A percentile compares a stretch with the other conserved stretches of the same genome.
phyloP scores from a whole-genome alignment of 2,888 invertebrate genomes.

The Cosmopolites sordidus region DNA sequence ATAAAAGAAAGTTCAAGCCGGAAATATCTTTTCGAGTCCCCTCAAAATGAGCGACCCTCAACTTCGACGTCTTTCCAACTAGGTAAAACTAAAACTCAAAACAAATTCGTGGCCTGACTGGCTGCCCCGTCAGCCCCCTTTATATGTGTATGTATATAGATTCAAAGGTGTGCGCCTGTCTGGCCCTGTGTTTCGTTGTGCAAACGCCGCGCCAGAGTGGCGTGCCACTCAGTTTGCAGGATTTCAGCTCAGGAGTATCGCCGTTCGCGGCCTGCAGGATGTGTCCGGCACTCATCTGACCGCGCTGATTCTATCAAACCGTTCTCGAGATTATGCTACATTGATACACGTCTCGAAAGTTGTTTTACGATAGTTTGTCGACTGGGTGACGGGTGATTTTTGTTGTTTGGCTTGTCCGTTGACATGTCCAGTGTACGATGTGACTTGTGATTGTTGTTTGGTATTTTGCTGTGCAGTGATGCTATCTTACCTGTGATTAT shows the following conservation, averaged over 20 bases:
- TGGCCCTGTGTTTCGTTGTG: slow-evolving; percentile 22
- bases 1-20: too few relatives aligned
- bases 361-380: too few relatives aligned
- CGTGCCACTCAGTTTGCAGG: slow-evolving; percentile 27
- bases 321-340: not conserved
- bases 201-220: slow-evolving; percentile 23
- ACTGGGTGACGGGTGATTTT: too few relatives aligned
- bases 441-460: slow-evolving; percentile 19
- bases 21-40: not conserved
- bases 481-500: slow-evolving; percentile 17
- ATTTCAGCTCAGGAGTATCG: slow-evolving; percentile 20
- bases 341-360: too few relatives aligned
- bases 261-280: slow-evolving; percentile 16
- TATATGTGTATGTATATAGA: slow-evolving; percentile 23
- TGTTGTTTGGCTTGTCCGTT: too few relatives aligned
- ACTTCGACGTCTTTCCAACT: slow-evolving; percentile 13
- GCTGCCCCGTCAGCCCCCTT: slow-evolving; percentile 7
- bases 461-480: slow-evolving; percentile 7
- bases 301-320: slow-evolving; percentile 13
- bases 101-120: slow-evolving; percentile 17
- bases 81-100: slow-evolving; percentile 23
- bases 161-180: slow-evolving; percentile 27
- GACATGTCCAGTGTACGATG: slow-evolving; percentile 16
- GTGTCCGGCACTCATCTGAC: slow-evolving; percentile 19
- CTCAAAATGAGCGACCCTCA: not conserved